These are phyloP conservation scores for Enteromius paludinosus DNA, from an alignment of 2,797 vertebrate species.

Conservation along the genomic window DNA sequence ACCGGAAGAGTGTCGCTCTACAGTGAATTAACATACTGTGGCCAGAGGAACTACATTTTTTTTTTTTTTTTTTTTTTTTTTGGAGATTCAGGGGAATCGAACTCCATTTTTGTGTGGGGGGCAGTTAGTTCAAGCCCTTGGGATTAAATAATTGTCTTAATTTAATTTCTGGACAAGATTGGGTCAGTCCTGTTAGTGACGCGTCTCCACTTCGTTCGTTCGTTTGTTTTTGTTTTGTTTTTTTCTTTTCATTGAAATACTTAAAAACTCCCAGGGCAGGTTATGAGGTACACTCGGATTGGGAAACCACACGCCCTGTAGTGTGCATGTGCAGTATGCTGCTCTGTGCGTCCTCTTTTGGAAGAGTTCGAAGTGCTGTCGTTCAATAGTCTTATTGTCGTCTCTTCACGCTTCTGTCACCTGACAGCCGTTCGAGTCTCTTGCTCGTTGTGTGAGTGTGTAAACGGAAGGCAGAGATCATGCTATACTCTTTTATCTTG, in stretches of 20 bases:
- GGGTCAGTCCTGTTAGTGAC: conserved; percentile 47
- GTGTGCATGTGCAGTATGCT: conserved; percentile 55
- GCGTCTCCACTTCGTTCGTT: conserved; percentile 23
- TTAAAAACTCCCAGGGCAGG: conserved; percentile 48
- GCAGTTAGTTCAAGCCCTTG: conserved; percentile 50
- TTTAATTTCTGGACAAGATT: conserved; percentile 62
- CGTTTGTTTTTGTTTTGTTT: neutral
- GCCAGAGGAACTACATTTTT: conserved; percentile 43
- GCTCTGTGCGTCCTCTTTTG: conserved; percentile 49
- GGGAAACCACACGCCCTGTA: conserved; percentile 35
- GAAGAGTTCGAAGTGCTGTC: conserved; percentile 52
- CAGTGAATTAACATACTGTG: conserved; percentile 42
- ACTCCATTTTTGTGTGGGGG: conserved; percentile 38
- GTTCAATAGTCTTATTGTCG: conserved; percentile 55
- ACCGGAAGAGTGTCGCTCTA: conserved; percentile 28
- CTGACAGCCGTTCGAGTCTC: conserved; percentile 34
- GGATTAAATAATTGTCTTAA: conserved; percentile 65
- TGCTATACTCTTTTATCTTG: conserved; percentile 36
- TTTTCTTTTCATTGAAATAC: conserved; percentile 33
- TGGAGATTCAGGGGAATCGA: conserved; percentile 55
- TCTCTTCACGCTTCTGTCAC: conserved; percentile 39
- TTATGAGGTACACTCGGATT: conserved; percentile 45
- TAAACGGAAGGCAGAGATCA: conserved; percentile 31
- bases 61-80: neutral
- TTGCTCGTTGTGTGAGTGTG: conserved; percentile 39